Conservation (phyloP, 2,888 invertebrate species). For the Sialis fuliginosa region DNA sequence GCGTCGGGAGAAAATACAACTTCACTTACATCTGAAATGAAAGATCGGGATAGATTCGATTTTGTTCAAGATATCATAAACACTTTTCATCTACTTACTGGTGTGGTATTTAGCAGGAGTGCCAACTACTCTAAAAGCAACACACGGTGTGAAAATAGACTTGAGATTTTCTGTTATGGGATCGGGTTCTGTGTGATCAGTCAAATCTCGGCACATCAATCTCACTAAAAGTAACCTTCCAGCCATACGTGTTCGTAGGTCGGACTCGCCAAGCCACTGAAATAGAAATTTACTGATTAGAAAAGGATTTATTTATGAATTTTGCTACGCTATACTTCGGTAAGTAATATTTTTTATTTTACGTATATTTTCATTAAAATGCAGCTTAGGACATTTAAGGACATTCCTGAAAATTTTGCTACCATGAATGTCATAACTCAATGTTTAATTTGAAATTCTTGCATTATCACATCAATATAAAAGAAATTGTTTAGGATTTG, state of each 20-base stretch:
- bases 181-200: slow-evolving; percentile 19
- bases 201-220: slow-evolving; percentile 58
- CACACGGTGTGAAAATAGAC: slow-evolving; percentile 65
- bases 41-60: neutral
- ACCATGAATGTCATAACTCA: no score
- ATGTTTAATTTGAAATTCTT: no score
- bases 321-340: no score
- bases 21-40: slow-evolving; percentile 53
- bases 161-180: slow-evolving; percentile 19
- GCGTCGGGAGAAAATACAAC: slow-evolving; percentile 56
- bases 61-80: neutral
- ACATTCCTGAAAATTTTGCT: no score
- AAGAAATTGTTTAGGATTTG: no score
- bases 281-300: slow-evolving; percentile 12
- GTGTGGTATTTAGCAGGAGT: slow-evolving; percentile 47
- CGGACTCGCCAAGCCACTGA: slow-evolving; percentile 73
- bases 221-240: slow-evolving; percentile 67
- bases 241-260: slow-evolving; percentile 55
- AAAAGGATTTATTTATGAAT: no score
- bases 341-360: no score
- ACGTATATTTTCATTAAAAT: no score
- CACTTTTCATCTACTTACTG: slow-evolving; percentile 29
- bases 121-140: slow-evolving; percentile 72
- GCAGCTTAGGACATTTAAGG: no score
- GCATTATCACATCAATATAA: no score